phyloP scores from a whole-genome alignment of 2,113 vertebrate genomes.

The cattle (Bos taurus) region DNA sequence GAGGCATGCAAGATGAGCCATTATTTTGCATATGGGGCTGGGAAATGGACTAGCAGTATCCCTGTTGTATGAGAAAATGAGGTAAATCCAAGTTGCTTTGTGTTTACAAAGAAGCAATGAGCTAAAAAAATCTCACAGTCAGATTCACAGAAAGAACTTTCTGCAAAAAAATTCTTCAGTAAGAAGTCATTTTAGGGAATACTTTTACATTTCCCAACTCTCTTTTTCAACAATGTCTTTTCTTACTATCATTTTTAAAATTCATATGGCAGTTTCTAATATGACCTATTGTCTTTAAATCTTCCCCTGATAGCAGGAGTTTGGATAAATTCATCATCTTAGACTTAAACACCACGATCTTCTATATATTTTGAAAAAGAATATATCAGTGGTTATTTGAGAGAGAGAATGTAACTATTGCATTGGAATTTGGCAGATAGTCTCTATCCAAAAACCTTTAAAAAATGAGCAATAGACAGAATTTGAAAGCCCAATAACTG shows the following conservation, averaged over 20 bases:
- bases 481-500: not conserved
- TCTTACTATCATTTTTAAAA: not conserved
- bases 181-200: not conserved
- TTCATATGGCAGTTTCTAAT: not conserved
- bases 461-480: not conserved
- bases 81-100: not conserved
- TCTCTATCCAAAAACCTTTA: not conserved
- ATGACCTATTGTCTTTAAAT: not conserved
- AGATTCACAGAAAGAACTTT: not conserved
- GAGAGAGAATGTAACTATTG: not conserved
- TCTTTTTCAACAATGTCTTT: not conserved
- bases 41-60: not conserved
- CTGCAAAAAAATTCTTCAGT: not conserved
- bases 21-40: constrained; percentile 31
- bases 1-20: not conserved
- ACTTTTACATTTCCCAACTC: not conserved
- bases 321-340: not conserved
- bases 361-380: not conserved
- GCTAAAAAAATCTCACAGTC: not conserved
- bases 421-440: not conserved
- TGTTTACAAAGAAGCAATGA: constrained; percentile 2
- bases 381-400: not conserved
- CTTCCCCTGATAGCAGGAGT: not conserved
- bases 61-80: constrained; percentile 13
- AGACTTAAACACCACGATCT: not conserved